Base-by-base conservation (phyloP, 2,888 invertebrate species). In the Unio delphinus region DNA sequence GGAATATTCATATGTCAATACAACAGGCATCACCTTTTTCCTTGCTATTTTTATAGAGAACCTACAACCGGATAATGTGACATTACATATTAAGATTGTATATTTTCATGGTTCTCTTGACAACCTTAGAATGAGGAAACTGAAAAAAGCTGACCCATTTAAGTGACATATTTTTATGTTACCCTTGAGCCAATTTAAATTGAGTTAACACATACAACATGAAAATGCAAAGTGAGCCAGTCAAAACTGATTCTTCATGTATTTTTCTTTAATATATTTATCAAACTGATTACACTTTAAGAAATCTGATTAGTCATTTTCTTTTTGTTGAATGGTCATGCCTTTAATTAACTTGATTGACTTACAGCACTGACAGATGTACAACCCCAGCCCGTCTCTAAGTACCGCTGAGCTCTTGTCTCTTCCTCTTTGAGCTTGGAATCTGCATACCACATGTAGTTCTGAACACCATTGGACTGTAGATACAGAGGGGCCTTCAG, bases 361-460 rank as follows among this genome's bases (percentile, higher is more conserved):
- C 90, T 87, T 83, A 92, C 92, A 75, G 90, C 90, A 81, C 91
- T 91, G 6, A 93, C 91, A 4, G 95, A 90, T 63, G 85, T 85
- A 76, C 89, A 94, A 61, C 94, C 95, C 90, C 95, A 95, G 76
- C 95, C 95, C 0, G 96, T 95, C 89, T 98, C 98, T 75, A 99
- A 92, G 89, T 98, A 98, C 77, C 96, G 93, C 86, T 95, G 94
- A 5, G 98, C 99, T 63, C 99, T 91, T 20, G 95, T 93, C 90
- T 98, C 98, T 89, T 99, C 99, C 89, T 99, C 99, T 60, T 95
- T 94, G 64, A 99, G 91, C 88, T 99, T 97, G 66, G 93, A 92
- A 89, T 99, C 98, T 8, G 99, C 99, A 91, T 98, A 99, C 79
- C 93, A 93, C 98, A 99, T 99, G 89, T 99, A 99, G 72, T 95